A percentile compares a stretch with the other conserved stretches of the same genome.
Conservation (phyloP, 2,888 invertebrate genomes). For the Acleris holmiana region DNA sequence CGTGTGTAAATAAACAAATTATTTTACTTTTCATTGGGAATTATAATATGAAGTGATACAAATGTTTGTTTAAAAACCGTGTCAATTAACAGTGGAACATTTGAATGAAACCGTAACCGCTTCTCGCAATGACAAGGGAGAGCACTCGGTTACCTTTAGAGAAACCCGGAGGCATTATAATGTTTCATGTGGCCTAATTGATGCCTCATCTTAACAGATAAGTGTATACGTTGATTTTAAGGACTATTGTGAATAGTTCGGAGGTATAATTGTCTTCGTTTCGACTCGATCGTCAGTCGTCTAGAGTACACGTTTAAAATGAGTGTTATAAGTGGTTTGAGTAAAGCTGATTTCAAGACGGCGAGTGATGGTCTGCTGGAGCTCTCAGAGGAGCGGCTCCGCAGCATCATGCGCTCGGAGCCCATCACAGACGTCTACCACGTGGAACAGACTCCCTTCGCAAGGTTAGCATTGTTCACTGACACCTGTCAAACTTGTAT, state of each 20-base stretch:
- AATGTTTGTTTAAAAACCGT: conserved; percentile 77
- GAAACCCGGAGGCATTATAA: conserved; percentile 82
- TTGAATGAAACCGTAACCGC: conserved; percentile 77
- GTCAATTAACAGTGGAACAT: conserved; percentile 73
- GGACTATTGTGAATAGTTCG: conserved; percentile 78
- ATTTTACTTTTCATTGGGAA: conserved; percentile 72
- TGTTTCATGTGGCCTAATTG: conserved; percentile 81
- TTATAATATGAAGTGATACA: conserved; percentile 75
- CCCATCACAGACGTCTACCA: conserved; percentile 91
- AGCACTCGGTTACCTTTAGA: conserved; percentile 81
- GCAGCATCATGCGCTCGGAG: conserved; percentile 88
- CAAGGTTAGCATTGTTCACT: conserved; percentile 85
- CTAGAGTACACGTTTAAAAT: conserved; percentile 75
- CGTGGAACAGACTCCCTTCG: conserved; percentile 93
- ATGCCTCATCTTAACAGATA: conserved; percentile 73
- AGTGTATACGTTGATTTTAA: conserved; percentile 80
- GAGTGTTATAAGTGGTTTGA: conserved; percentile 82
- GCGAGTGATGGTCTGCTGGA: conserved; percentile 89
- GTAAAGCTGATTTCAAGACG: conserved; percentile 83
- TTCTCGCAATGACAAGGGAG: conserved; percentile 84
- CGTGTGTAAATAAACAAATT: conserved; percentile 82
- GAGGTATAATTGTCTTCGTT: conserved; percentile 60
- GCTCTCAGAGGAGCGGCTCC: conserved; percentile 87
- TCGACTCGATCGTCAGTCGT: conserved; percentile 76
- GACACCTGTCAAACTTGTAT: conserved; percentile 35